phyloP scores from a whole-genome alignment of 2,888 invertebrate species.

The Erpobdella octoculata region DNA sequence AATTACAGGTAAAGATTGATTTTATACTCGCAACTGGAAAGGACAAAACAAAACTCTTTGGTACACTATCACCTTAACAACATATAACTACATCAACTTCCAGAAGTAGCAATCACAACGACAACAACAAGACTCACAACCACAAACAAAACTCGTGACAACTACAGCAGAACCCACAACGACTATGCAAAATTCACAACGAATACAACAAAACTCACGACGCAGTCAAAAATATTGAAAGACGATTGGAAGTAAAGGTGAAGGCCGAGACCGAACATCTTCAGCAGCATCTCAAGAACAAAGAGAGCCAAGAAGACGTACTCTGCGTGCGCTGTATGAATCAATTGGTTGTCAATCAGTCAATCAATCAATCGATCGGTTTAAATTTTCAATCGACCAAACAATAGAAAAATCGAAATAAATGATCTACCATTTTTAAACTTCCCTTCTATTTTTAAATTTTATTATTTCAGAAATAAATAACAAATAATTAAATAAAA shows the following conservation, averaged over 20 bases:
- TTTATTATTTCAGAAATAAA: too few species aligned
- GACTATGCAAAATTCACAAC: background rate
- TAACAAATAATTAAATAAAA: too few species aligned
- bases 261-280: slow-evolving; percentile 95
- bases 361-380: too few species aligned
- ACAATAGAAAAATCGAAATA: background rate
- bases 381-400: too few species aligned
- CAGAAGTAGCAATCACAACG: background rate
- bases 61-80: too few species aligned
- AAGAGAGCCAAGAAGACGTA: slow-evolving; percentile 95
- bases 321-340: slow-evolving; percentile 84
- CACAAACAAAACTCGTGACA: background rate
- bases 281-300: slow-evolving; percentile 78
- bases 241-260: slow-evolving; percentile 97
- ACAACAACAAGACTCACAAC: background rate
- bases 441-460: too few species aligned
- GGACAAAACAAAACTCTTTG: too few species aligned
- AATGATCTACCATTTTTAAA: too few species aligned
- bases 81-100: too few species aligned
- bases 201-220: slow-evolving; percentile 63
- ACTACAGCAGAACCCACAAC: background rate
- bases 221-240: slow-evolving; percentile 99
- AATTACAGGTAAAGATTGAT: too few species aligned
- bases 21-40: too few species aligned
- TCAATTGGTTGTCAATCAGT: too few species aligned